Evolutionary conservation across 35 echinoderm and acorn worm species (phyloP).

Genomic region (Antedon bifida): DNA sequence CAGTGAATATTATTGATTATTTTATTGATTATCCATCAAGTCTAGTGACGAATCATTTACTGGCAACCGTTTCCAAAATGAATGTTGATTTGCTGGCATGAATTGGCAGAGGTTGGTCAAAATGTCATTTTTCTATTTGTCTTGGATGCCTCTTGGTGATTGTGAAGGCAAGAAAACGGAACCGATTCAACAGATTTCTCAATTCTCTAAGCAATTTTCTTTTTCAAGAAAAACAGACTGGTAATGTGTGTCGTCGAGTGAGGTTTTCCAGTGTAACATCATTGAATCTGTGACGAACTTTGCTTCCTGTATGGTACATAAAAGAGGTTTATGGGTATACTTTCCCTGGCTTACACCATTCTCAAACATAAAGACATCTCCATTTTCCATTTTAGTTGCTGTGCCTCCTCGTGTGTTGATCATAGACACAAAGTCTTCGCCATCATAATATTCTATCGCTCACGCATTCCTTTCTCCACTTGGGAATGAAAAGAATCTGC

Average conservation of each 20-base stretch:
- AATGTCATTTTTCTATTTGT: too few species aligned
- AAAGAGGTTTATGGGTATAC: constrained; percentile 2
- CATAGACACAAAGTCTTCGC: background rate
- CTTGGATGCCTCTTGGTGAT: too few species aligned
- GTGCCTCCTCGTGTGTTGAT: constrained; percentile 3
- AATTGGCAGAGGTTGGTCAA: too few species aligned
- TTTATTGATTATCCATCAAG: too few species aligned
- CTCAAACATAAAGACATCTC: constrained; percentile 5
- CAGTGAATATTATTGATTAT: too few species aligned
- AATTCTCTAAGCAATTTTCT: too few species aligned
- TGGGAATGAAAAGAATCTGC: constrained; percentile 10
- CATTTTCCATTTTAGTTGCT: background rate
- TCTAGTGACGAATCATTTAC: too few species aligned
- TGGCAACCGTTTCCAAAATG: too few species aligned
- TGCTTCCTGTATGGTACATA: constrained; percentile 3
- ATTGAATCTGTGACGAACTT: background rate
- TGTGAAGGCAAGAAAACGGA: too few species aligned
- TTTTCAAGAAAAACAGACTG: background rate
- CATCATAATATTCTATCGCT: constrained; percentile 12
- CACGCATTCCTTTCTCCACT: constrained; percentile 10
- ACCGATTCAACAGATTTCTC: too few species aligned
- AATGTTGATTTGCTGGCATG: too few species aligned
- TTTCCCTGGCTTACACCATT: constrained; percentile 9
- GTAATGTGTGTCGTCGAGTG: constrained; percentile 3
- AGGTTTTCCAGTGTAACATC: constrained; percentile 1